These are phyloP conservation scores for Argyresthia albistria DNA, from an alignment of 2,888 invertebrate genomes.

Conservation along the genomic window DNA sequence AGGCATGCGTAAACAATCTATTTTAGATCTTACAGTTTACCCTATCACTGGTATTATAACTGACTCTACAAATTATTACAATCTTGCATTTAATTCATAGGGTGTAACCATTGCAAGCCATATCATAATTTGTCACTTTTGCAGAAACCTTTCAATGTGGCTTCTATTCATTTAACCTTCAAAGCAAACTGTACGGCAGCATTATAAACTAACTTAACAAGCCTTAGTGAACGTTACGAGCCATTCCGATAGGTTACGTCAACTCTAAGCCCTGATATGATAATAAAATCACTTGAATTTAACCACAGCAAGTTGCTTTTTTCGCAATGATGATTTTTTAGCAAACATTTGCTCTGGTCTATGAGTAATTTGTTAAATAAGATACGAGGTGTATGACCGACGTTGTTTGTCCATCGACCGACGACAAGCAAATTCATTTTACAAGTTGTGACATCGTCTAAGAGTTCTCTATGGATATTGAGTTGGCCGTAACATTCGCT, in stretches of 20 bases:
- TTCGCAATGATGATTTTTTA: conserved; percentile 21
- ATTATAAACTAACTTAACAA: too few relatives aligned
- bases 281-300: too few relatives aligned
- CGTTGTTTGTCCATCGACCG: conserved; percentile 38
- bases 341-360: conserved; percentile 46
- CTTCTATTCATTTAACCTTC: too few relatives aligned
- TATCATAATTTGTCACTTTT: too few relatives aligned
- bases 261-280: too few relatives aligned
- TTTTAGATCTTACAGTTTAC: conserved; percentile 32
- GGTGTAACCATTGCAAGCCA: too few relatives aligned
- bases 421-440: conserved; percentile 42
- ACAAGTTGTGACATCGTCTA: conserved; percentile 12
- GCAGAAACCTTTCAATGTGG: too few relatives aligned
- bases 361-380: conserved; percentile 66
- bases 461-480: conserved; percentile 11
- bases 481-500: conserved; percentile 17
- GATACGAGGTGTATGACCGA: conserved; percentile 58
- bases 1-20: conserved; percentile 66
- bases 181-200: too few relatives aligned
- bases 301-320: too few relatives aligned
- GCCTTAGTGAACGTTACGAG: too few relatives aligned
- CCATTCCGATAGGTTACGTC: too few relatives aligned
- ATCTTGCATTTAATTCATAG: neutral
- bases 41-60: neutral
- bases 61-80: too few relatives aligned